Percentiles rank a stretch among this genome's conserved stretches.
Evolutionary conservation across 1,140 invertebrate species (phyloP).

Genomic region (Rhynchophorus ferrugineus): DNA sequence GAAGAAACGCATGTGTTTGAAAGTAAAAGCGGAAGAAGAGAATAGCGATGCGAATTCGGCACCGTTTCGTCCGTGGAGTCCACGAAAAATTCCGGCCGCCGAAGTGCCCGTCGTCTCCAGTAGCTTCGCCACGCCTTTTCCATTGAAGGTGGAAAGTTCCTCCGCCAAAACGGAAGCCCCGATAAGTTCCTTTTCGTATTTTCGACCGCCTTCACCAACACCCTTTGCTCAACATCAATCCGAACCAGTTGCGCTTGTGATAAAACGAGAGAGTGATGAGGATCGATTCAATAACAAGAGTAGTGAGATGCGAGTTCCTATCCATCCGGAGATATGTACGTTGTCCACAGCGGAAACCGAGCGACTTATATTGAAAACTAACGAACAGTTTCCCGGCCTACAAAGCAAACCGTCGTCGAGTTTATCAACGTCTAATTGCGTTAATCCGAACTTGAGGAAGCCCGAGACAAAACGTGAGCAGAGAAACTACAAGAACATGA

Average conservation of each 20-base stretch:
- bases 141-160: constrained; percentile 11
- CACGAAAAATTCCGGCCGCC: constrained; percentile 26
- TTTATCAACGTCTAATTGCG: background rate
- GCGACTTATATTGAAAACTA: constrained; percentile 28
- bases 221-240: constrained; percentile 35
- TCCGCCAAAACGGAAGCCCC: background rate
- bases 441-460: constrained; percentile 6
- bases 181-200: constrained; percentile 22
- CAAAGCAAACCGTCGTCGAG: constrained; percentile 4
- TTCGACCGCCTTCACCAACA: constrained; percentile 26
- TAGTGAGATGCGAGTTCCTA: constrained; percentile 46
- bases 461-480: constrained; percentile 51
- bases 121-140: constrained; percentile 15
- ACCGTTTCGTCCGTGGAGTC: constrained; percentile 52
- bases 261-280: constrained; percentile 26
- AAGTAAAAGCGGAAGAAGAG: constrained; percentile 38
- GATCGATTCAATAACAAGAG: constrained; percentile 22
- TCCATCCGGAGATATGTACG: constrained; percentile 43
- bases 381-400: constrained; percentile 33
- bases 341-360: constrained; percentile 32
- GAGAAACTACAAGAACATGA: constrained; percentile 94
- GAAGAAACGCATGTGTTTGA: constrained; percentile 58
- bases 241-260: constrained; percentile 44
- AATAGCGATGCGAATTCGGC: constrained; percentile 18
- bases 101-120: constrained; percentile 4